Base-by-base conservation (phyloP, 2,888 invertebrate species). In the Athalia cordata region DNA sequence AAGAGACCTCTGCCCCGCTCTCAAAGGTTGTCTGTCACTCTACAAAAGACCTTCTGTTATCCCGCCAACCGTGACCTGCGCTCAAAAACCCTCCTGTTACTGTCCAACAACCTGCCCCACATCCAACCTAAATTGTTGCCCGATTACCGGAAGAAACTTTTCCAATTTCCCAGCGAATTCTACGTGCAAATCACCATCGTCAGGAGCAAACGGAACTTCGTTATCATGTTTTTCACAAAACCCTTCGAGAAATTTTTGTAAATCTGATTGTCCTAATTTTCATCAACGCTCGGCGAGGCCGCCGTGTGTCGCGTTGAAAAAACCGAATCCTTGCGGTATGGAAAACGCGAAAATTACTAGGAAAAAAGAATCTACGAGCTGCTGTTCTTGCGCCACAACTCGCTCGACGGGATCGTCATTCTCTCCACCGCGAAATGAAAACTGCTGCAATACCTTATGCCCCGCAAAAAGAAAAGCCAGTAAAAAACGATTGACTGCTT, bases 1-100 rank as follows among this genome's bases (percentile, higher is more conserved):
- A 0, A 81, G 79, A 13, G 81, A 79, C 9, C 78, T 80, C 49
- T 83, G 83, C 52, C 82, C 82, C 1, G 81, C 82, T 61, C 57
- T 82, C 43, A 80, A 57, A 43, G 82, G 81, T 52, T 80, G 78
- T 61, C 64, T 83, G 57, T 81, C 78, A 11, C 76, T 81, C 2
- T 82, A 81, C 65, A 80, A 81, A 29, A 43, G 70, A 77, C 62
- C 57, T 15, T 77, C 77, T n/a, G 47, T 47, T 29, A 13, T 8
- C 15, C 29, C 29, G 29, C 29, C 29, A 29, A 29, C 29, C 29
- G 29, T 29, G 29, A 29, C 29, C 29, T 29, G 29, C 29, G 15
- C 29, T 4, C 7, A 11, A 4, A 68, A 15, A 13, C 49, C 47
- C 43, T 52, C 50, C 8, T 55, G 50, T 15, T 0, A 52, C 9